Base-by-base conservation (phyloP, 2,888 invertebrate genomes). In the Teleiodes luculella region DNA sequence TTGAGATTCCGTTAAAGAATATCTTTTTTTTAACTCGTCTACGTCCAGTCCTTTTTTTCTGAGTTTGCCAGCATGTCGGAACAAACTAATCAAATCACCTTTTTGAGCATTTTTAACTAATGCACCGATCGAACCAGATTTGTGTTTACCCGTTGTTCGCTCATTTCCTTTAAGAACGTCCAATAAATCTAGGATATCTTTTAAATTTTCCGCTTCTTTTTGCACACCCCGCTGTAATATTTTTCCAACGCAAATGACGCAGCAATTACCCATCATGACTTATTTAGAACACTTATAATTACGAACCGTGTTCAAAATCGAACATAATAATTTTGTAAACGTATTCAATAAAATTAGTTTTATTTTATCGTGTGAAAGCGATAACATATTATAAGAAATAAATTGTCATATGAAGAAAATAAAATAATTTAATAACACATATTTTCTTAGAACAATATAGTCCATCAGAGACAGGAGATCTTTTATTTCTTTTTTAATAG, bases 1-100 rank as follows among this genome's bases (percentile, higher is more conserved):
- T 43, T 43, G 41, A 11, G 20, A 18, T 20, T 20, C 18, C 5
- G 20, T 43, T 24, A 43, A 20, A 20, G 20, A 20, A 24, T 24
- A 48, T 31, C 18, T 30, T 20, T 49, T 49, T 14, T 49, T 35
- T 36, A 49, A 33, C 18, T 33, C 47, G 16, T 47, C 35, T 18
- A 39, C 39, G 6, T 39, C 39, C 18, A 39, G 7, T 3, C 39
- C 39, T 14, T 39, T 14, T 16, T 39, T 3, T 39, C 13, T 39
- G 8, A 39, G 14, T 10, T 7, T 18, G 13, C 39, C 16, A 13
- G 18, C 14, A 14, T 39, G 16, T 14, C 18, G 14, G 16, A 39
- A 18, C 16, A 39, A 18, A 39, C 39, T 39, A 8, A 39, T 14
- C 16, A 39, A 16, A 14, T 41, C 41, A 41, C 41, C 18, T 20